A percentile compares a stretch with the other conserved stretches of the same genome.
These are phyloP conservation scores for Pseudonaja textilis DNA, from an alignment of 2,113 vertebrate species.

Conservation along the genomic window DNA sequence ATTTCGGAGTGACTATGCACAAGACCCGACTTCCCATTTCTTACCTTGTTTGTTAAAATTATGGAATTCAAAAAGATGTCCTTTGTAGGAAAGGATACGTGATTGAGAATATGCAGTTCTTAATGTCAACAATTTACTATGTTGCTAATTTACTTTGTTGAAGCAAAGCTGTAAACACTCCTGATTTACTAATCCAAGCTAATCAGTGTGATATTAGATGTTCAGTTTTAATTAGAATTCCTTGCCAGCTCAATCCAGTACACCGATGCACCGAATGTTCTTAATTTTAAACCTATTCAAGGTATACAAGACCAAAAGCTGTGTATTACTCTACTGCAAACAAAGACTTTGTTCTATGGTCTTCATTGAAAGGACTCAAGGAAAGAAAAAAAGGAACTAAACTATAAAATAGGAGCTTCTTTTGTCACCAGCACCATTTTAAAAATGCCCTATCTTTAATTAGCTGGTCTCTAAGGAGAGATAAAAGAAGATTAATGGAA, in stretches of 20 bases:
- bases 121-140: neutral
- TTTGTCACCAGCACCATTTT: neutral
- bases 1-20: neutral
- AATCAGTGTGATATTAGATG: neutral
- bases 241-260: neutral
- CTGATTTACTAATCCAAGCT: slow-evolving; percentile 10
- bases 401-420: neutral
- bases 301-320: neutral
- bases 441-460: slow-evolving; percentile 1
- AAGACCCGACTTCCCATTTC: too few relatives aligned
- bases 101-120: neutral
- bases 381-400: neutral
- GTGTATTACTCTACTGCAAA: neutral
- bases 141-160: neutral
- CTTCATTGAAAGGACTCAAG: neutral
- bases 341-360: neutral
- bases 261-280: neutral
- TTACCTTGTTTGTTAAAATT: neutral
- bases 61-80: neutral
- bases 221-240: neutral
- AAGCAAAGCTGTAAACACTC: neutral
- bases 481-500: neutral
- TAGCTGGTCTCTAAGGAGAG: neutral
- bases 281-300: neutral
- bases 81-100: neutral